Evolutionary conservation across 2,113 vertebrate species (phyloP).

Genomic region (Anthoscopus minutus): DNA sequence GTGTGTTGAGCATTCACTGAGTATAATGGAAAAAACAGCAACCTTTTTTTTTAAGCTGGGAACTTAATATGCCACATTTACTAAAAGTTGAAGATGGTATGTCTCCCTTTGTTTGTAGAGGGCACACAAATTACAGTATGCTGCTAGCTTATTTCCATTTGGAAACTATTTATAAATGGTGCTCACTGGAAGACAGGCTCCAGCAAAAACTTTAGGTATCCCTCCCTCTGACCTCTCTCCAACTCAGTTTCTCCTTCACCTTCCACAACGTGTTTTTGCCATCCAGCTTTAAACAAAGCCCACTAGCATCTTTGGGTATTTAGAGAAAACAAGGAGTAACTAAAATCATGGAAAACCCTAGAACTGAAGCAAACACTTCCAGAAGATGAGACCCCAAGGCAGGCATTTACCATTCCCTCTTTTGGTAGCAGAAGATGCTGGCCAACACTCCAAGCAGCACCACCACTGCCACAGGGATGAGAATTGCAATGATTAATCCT

Average conservation of each 20-base stretch:
- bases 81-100: not conserved
- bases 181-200: not conserved
- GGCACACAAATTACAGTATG: not conserved
- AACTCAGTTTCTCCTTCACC: not conserved
- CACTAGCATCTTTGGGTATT: not conserved
- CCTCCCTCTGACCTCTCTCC: not conserved
- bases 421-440: slow-evolving; percentile 74
- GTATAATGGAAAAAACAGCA: slow-evolving; percentile 4
- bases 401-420: slow-evolving; percentile 76
- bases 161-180: not conserved
- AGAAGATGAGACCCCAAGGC: not conserved
- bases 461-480: slow-evolving; percentile 73
- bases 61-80: not conserved
- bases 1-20: not conserved
- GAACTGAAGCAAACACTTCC: not conserved
- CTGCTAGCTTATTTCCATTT: not conserved
- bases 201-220: not conserved
- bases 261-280: not conserved
- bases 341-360: not conserved
- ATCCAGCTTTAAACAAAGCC: not conserved
- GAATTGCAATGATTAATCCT: slow-evolving; percentile 77
- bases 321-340: not conserved
- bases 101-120: not conserved
- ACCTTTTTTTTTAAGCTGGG: not conserved
- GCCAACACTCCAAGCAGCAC: slow-evolving; percentile 68